These are phyloP conservation scores for Lynx canadensis DNA, from an alignment of 2,113 vertebrate genomes.

Conservation along the genomic window DNA sequence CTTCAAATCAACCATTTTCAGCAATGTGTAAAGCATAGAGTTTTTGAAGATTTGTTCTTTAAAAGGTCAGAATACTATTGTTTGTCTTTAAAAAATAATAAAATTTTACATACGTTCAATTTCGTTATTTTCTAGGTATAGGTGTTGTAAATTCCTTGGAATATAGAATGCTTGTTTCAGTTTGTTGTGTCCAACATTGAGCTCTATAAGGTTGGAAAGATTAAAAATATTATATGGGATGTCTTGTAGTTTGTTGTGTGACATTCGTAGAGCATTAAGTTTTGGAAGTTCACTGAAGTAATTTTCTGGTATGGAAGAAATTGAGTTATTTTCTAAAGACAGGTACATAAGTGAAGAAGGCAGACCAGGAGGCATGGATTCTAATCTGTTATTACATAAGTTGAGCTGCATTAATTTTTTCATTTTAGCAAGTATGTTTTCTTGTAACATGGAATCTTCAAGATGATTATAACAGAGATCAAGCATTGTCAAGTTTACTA, in stretches of 20 bases:
- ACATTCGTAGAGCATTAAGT: slow-evolving; percentile 86
- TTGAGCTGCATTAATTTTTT: slow-evolving; percentile 88
- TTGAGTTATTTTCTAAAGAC: slow-evolving; percentile 89
- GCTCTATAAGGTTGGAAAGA: slow-evolving; percentile 87
- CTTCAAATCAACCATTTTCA: slow-evolving; percentile 36
- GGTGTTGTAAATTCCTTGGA: slow-evolving; percentile 88
- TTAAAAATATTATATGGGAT: slow-evolving; percentile 87
- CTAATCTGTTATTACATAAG: slow-evolving; percentile 87
- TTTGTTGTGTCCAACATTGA: slow-evolving; percentile 90
- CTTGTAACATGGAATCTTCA: slow-evolving; percentile 83
- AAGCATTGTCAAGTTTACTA: slow-evolving; percentile 87
- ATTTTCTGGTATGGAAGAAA: slow-evolving; percentile 88
- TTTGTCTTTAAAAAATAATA: slow-evolving; percentile 16
- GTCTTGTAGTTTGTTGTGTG: slow-evolving; percentile 86
- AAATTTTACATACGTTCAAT: slow-evolving; percentile 87
- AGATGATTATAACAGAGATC: slow-evolving; percentile 88
- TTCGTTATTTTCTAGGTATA: slow-evolving; percentile 89
- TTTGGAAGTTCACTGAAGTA: slow-evolving; percentile 88
- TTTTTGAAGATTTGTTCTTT: slow-evolving; percentile 2
- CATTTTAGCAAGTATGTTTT: slow-evolving; percentile 83
- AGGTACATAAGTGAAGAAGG: slow-evolving; percentile 89
- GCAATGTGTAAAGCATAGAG: neutral
- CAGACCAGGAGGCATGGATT: slow-evolving; percentile 86
- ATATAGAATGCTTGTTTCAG: slow-evolving; percentile 88
- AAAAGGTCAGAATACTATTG: neutral